A percentile compares a stretch with the other conserved stretches of the same genome.
These are phyloP conservation scores for Oncorhynchus tshawytscha DNA, from an alignment of 2,113 vertebrate species.

Conservation along the genomic window DNA sequence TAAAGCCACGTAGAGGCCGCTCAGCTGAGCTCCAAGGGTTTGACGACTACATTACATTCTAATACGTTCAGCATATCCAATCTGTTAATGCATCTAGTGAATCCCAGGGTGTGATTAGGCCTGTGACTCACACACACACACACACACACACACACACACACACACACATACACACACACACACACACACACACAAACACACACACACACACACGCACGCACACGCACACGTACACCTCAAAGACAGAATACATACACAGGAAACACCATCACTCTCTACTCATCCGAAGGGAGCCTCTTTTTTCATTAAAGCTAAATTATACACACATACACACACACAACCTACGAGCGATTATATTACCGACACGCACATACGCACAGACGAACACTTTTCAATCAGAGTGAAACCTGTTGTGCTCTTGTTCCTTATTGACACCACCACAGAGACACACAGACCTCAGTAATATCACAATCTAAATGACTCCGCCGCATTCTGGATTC, in stretches of 20 bases:
- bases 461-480: slow-evolving; percentile 41
- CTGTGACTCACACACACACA: too few species aligned
- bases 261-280: slow-evolving; percentile 5
- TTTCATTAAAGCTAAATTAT: slow-evolving; percentile 30
- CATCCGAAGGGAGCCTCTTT: slow-evolving; percentile 1
- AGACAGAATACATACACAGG: slow-evolving; percentile 1
- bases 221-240: too few species aligned
- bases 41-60: background rate
- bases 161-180: too few species aligned
- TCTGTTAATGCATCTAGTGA: background rate
- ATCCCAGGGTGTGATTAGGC: background rate
- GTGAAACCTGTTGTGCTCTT: background rate
- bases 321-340: background rate
- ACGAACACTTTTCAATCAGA: slow-evolving; percentile 3
- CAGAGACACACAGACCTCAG: slow-evolving; percentile 11
- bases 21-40: background rate
- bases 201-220: too few species aligned
- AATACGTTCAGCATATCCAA: background rate
- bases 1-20: too few species aligned
- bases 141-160: too few species aligned
- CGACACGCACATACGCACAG: background rate
- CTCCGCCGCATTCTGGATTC: background rate
- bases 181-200: too few species aligned
- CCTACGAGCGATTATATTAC: slow-evolving; percentile 3
- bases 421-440: slow-evolving; percentile 31